These are phyloP conservation scores for Silurus meridionalis DNA, from an alignment of 2,113 vertebrate species.

Conservation along the genomic window DNA sequence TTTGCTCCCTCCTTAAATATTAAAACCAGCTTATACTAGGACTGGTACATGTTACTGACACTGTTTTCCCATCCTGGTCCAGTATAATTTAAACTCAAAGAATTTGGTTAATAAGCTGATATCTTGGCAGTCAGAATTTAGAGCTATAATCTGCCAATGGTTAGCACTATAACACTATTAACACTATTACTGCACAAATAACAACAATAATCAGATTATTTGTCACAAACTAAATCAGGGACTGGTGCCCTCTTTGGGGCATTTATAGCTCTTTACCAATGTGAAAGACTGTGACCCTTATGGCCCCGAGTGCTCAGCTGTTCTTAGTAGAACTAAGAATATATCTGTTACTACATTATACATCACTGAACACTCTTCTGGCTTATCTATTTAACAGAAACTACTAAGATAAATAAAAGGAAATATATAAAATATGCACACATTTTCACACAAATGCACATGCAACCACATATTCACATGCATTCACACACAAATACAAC, in stretches of 20 bases:
- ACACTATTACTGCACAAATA: too few species aligned
- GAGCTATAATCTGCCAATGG: background rate
- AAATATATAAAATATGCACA: background rate
- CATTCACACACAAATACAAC: background rate
- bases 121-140: background rate
- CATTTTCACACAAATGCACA: too few species aligned
- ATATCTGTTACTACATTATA: background rate
- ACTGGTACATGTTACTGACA: background rate
- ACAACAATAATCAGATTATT: background rate
- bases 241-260: background rate
- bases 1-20: background rate
- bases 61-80: background rate
- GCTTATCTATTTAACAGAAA: background rate
- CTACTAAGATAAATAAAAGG: background rate
- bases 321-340: background rate
- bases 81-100: slow-evolving; percentile 1
- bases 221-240: background rate
- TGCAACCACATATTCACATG: background rate
- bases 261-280: slow-evolving; percentile 11
- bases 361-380: background rate
- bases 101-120: background rate
- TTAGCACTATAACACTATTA: too few species aligned
- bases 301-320: slow-evolving; percentile 48
- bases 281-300: slow-evolving; percentile 49
- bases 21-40: background rate